Base-by-base conservation (phyloP, 2,113 vertebrate genomes). In the Bostrychus sinensis region DNA sequence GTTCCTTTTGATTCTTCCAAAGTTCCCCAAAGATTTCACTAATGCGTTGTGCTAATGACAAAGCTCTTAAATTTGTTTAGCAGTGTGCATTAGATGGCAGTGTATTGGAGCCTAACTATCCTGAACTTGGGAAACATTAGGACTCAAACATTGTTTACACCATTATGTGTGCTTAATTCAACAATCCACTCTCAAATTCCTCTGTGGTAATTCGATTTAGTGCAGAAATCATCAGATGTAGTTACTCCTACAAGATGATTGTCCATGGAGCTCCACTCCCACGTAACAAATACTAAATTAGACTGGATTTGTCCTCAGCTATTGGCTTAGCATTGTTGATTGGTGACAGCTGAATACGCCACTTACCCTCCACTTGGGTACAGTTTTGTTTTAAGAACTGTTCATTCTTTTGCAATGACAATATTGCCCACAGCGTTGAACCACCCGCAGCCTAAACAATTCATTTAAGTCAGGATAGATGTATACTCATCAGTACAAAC, bases 101-200 rank as follows among this genome's bases (percentile, higher is more conserved):
- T 30, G 55, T 42, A 45, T 58, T 65, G 42, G 50, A 65, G 64
- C 58, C 39, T 71, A 72, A 67, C 58, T 68, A 36, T 65, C 32
- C 28, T 55, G 32, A 36, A 36, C 53, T 30, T 51, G 55, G 53
- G 56, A 57, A 66, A 48, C 64, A 76, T 71, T 16, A 50, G 22
- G 20, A 64, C 60, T 61, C 78, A 28, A 70, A 75, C 76, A 38
- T 23, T 62, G 66, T 77, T 70, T 70, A 58, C 60, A 72, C 64
- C 53, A 67, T 28, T 39, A 54, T 39, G 54, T 48, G 62, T n/a
- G 48, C 66, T 72, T 80, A 70, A 78, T 65, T 76, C 53, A 67
- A 41, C 50, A 36, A 64, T 78, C 76, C 69, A 59, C 55, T 72
- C 64, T 81, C 75, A 79, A 77, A 75, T 64, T 78, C 51, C 54